Percentiles rank a stretch among this genome's conserved stretches.
phyloP scores from a whole-genome alignment of 2,888 invertebrate genomes.

The Chromoteleia sp. region DNA sequence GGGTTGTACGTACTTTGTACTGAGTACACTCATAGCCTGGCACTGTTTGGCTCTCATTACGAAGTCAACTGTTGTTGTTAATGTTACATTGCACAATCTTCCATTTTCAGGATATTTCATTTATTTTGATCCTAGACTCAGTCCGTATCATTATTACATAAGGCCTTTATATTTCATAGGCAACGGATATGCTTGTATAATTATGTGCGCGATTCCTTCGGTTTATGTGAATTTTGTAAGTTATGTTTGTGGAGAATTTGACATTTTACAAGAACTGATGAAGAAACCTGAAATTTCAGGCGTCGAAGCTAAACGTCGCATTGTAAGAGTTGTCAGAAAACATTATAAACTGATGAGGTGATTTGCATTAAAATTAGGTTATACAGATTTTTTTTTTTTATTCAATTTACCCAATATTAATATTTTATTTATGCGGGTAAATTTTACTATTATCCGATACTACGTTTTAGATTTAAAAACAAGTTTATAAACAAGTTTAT shows the following conservation, averaged over 20 bases:
- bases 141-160: slow-evolving; percentile 12
- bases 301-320: neutral
- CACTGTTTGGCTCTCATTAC: neutral
- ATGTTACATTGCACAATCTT: neutral
- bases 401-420: too few species aligned
- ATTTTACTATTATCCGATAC: too few species aligned
- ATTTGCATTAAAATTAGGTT: too few species aligned
- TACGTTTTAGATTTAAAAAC: too few species aligned
- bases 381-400: too few species aligned
- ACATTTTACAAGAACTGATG: slow-evolving; percentile 4
- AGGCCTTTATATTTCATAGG: neutral
- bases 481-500: too few species aligned
- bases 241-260: slow-evolving; percentile 2
- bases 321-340: neutral
- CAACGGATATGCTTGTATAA: neutral
- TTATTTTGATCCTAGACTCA: slow-evolving; percentile 5
- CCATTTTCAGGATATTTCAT: neutral
- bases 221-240: neutral
- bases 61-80: neutral
- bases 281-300: neutral
- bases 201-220: neutral
- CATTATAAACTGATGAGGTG: neutral
- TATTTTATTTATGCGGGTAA: too few species aligned
- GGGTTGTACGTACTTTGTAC: neutral
- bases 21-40: neutral